Evolutionary conservation across 1,140 invertebrate genomes (phyloP).

Genomic region (Batillaria attramentaria): DNA sequence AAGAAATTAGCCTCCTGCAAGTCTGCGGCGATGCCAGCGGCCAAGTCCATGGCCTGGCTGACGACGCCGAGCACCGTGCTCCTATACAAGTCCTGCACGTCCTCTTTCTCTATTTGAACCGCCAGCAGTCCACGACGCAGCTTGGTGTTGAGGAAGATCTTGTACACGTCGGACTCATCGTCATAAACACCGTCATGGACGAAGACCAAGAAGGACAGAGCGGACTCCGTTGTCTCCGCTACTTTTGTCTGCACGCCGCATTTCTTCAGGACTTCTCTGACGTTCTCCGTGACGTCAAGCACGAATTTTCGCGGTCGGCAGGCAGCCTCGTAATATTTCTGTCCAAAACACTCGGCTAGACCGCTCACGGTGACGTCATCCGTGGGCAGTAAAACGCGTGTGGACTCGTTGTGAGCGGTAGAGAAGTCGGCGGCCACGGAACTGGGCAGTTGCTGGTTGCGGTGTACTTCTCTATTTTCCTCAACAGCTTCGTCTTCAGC

Average conservation of each 20-base stretch:
- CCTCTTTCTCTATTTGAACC: neutral
- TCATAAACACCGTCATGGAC: conserved; percentile 28
- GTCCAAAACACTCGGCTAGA: conserved; percentile 32
- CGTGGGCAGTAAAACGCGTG: conserved; percentile 18
- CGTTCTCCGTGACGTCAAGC: conserved; percentile 32
- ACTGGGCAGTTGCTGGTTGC: neutral
- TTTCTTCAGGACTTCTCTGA: conserved; percentile 25
- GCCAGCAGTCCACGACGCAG: conserved; percentile 2
- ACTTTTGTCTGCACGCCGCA: neutral
- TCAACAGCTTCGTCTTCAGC: neutral
- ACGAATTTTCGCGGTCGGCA: conserved; percentile 40
- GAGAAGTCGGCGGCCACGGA: neutral
- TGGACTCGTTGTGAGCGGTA: neutral
- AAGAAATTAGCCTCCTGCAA: neutral
- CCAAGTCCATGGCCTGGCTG: conserved; percentile 22
- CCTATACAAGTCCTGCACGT: neutral
- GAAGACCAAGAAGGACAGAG: conserved; percentile 37
- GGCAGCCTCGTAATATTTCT: conserved; percentile 26
- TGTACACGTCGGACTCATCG: conserved; percentile 30
- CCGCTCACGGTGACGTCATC: conserved; percentile 5
- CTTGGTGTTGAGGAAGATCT: conserved; percentile 27
- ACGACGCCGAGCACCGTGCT: neutral
- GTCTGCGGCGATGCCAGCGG: neutral
- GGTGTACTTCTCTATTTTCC: too few relatives aligned
- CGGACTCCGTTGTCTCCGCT: neutral